Base-by-base conservation (phyloP, 1,140 invertebrate species). In the Paralvinella palmiformis region DNA sequence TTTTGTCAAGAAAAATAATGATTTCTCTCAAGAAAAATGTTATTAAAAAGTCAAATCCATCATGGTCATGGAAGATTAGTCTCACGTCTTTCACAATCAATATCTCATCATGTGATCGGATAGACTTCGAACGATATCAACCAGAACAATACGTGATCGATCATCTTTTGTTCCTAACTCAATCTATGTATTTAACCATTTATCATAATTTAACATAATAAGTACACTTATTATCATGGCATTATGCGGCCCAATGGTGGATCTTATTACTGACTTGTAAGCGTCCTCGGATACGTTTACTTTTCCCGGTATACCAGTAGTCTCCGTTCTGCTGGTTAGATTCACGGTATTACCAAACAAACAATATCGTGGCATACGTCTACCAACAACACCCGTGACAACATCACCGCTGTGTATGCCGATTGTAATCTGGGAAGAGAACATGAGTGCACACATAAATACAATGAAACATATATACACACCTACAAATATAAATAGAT, bases 331-430 rank as follows among this genome's bases (percentile, higher is more conserved):
- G 75, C 92, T 95, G 33, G 94, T 96, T 27, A 97, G 79, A 81
- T 96, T 97, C 0, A 98, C 94, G 0, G 94, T 96, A 79, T 97
- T 96, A 22, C 94, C 94, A 76, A 96, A 98, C 1, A 97, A 84
- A 81, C 94, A 96, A 77, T 96, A 98, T 20, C 94, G 86, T 0
- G 94, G 94, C 91, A 96, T 96, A 58, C 92, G 87, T 82, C 95
- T 92, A 3, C 94, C 94, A 65, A 97, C 96, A 2, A 97, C 94
- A 17, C 94, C 94, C 0, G 94, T 96, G 31, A 97, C 92, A 6
- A 96, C 93, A 79, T 96, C 93, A 1, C 94, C 94, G 13, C 91
- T 91, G 77, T 98, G 94, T 65, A 97, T 94, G 17, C 94, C 94
- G 69, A 98, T 95, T 13, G 93, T 96, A 61, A 96, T 92, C 85